These are phyloP conservation scores for Dipodomys merriami DNA, from an alignment of 2,113 vertebrate genomes.

Conservation along the genomic window DNA sequence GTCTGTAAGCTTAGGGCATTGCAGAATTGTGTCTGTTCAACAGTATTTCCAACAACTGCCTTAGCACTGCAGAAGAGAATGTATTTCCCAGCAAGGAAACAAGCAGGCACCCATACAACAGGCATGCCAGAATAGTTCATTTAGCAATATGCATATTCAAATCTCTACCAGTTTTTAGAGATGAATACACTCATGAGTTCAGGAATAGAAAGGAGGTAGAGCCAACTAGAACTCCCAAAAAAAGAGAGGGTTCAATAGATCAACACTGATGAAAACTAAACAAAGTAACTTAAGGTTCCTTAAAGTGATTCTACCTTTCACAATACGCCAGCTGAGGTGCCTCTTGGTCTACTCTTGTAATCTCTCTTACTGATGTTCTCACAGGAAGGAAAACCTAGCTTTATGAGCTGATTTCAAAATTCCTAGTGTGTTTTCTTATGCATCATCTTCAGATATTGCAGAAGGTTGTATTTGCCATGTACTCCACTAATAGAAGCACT, in stretches of 20 bases:
- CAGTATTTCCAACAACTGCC: conserved; percentile 16
- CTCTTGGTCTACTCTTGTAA: background rate
- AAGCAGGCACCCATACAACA: background rate
- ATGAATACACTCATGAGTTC: background rate
- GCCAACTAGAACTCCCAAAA: background rate
- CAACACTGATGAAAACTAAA: background rate
- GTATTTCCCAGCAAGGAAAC: conserved; percentile 25
- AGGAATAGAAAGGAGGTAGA: background rate
- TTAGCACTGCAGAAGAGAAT: background rate
- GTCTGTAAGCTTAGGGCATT: background rate
- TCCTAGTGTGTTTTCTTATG: background rate
- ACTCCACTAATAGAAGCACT: background rate
- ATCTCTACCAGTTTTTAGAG: background rate
- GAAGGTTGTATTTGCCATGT: background rate
- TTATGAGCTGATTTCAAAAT: background rate
- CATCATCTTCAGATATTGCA: background rate
- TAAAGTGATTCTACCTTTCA: background rate
- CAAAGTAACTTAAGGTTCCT: background rate
- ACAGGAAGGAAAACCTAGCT: background rate
- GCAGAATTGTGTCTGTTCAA: background rate
- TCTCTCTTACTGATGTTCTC: background rate
- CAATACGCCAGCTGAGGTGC: background rate
- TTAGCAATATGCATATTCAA: too few relatives aligned
- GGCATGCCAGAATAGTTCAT: background rate
- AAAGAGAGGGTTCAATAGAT: conserved; percentile 3